Evolutionary conservation across 1,140 invertebrate species (phyloP).

Genomic region (Bacillus rossius): DNA sequence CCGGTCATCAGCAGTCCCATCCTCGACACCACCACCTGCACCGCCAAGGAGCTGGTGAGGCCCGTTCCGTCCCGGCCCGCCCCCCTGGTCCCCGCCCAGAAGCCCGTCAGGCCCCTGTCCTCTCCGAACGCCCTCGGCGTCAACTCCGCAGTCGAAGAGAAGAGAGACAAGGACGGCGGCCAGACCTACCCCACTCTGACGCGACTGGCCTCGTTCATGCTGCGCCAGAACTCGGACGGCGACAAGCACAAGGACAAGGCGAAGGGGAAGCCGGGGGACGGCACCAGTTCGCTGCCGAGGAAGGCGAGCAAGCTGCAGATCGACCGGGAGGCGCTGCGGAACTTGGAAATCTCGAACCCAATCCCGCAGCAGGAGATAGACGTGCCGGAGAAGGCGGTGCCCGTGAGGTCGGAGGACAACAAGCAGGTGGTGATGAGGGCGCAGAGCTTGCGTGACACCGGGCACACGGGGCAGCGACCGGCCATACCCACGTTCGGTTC

Average conservation of each 20-base stretch:
- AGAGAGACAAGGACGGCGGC: slow-evolving; percentile 4
- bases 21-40: slow-evolving; percentile 69
- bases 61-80: slow-evolving; percentile 50
- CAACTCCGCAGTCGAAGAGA: slow-evolving; percentile 18
- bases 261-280: slow-evolving; percentile 41
- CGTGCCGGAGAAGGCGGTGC: slow-evolving; percentile 49
- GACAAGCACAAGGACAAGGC: slow-evolving; percentile 46
- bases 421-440: slow-evolving; percentile 58
- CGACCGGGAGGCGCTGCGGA: slow-evolving; percentile 63
- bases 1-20: slow-evolving; percentile 75
- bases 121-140: slow-evolving; percentile 40
- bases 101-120: slow-evolving; percentile 41
- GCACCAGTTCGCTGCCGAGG: slow-evolving; percentile 51
- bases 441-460: slow-evolving; percentile 64
- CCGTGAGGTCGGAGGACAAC: slow-evolving; percentile 39
- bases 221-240: slow-evolving; percentile 39
- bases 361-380: slow-evolving; percentile 64
- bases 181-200: slow-evolving; percentile 45
- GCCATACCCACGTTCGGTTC: slow-evolving; percentile 71
- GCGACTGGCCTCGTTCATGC: slow-evolving; percentile 71
- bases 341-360: slow-evolving; percentile 73
- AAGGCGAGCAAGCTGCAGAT: slow-evolving; percentile 55
- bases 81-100: slow-evolving; percentile 34
- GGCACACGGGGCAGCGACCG: slow-evolving; percentile 46
- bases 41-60: slow-evolving; percentile 45